Conservation (phyloP, 2,888 invertebrate genomes). For the Seira ritae region DNA sequence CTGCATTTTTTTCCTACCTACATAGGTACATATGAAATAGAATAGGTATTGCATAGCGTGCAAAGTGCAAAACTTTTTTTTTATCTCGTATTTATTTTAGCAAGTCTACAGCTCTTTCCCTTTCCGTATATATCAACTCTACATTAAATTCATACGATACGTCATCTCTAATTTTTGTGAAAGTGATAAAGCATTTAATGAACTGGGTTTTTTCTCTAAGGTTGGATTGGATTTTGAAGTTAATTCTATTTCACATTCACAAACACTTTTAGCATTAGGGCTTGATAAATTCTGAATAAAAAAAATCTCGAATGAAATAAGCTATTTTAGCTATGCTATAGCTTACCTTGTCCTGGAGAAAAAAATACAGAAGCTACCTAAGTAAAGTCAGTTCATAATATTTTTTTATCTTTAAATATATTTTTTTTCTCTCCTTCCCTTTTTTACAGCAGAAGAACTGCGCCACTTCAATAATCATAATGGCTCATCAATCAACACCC, state of each 20-base stretch:
- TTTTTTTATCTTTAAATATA: background rate
- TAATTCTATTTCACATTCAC: no score
- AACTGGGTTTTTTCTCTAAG: background rate
- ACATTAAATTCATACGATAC: background rate
- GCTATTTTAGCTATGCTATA: no score
- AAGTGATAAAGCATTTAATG: conserved; percentile 10
- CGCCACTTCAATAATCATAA: conserved; percentile 62
- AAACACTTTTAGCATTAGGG: no score
- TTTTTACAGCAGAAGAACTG: no score
- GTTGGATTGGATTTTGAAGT: no score
- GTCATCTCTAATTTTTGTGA: conserved; percentile 17
- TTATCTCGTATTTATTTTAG: no score
- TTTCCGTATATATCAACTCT: background rate
- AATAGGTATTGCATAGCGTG: background rate
- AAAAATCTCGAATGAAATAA: no score
- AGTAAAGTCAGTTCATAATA: background rate
- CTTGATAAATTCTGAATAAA: no score
- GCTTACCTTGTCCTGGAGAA: no score
- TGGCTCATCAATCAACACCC: conserved; percentile 66
- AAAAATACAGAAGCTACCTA: no score
- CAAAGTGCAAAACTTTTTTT: no score
- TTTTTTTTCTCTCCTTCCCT: background rate
- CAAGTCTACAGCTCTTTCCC: background rate
- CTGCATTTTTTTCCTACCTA: background rate
- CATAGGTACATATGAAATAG: background rate